These are phyloP conservation scores for Hydrophis major DNA, from an alignment of 2,797 vertebrate species.

Conservation along the genomic window DNA sequence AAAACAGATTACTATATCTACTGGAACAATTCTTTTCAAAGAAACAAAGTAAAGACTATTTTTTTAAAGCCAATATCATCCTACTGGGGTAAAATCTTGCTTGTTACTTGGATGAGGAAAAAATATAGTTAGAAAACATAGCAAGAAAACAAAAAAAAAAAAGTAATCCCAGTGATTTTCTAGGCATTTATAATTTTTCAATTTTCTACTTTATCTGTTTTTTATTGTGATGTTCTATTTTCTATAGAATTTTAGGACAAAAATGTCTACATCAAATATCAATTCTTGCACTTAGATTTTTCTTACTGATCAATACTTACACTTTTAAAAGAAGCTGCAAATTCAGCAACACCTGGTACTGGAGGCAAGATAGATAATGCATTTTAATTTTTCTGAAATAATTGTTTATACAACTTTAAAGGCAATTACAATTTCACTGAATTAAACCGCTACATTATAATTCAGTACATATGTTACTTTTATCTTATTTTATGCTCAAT, in stretches of 20 bases:
- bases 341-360: conserved; percentile 98
- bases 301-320: conserved; percentile 78
- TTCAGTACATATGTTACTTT: background rate
- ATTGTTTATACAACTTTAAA: background rate
- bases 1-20: background rate
- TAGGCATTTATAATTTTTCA: background rate
- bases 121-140: background rate
- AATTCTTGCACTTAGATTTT: conserved; percentile 85
- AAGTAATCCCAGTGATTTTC: background rate
- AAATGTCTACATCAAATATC: background rate
- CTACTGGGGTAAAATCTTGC: background rate
- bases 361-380: background rate
- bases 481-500: background rate
- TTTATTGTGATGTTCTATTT: background rate
- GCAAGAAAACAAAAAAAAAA: background rate
- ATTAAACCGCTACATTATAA: background rate
- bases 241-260: background rate
- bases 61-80: background rate
- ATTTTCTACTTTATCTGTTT: background rate
- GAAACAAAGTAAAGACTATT: background rate
- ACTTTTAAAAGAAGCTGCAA: conserved; percentile 97
- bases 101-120: background rate
- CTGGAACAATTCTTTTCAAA: background rate
- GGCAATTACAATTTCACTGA: background rate
- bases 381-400: background rate